Percentiles rank a stretch among this genome's conserved stretches.
Conservation (phyloP, 2,888 invertebrate genomes). For the Coelopa pilipes region DNA sequence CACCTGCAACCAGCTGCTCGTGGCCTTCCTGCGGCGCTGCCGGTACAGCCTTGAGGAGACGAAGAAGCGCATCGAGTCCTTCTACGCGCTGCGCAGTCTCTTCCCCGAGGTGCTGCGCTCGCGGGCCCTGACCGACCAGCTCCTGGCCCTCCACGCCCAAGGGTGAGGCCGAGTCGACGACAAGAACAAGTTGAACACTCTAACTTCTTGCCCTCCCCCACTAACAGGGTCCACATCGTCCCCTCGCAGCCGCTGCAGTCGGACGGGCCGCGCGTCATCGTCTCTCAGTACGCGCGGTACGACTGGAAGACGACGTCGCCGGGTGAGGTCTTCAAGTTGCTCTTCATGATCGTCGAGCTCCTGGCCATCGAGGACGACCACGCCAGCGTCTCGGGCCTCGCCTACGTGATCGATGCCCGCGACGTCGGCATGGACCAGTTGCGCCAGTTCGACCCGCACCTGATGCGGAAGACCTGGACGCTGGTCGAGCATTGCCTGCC, state of each 20-base stretch:
- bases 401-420: conserved; percentile 54
- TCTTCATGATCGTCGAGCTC: conserved; percentile 57
- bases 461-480: conserved; percentile 53
- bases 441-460: conserved; percentile 54
- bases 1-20: conserved; percentile 47
- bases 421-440: conserved; percentile 57
- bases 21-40: conserved; percentile 56
- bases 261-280: conserved; percentile 51
- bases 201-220: conserved; percentile 19
- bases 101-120: conserved; percentile 56
- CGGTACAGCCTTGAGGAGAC: conserved; percentile 55
- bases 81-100: conserved; percentile 51
- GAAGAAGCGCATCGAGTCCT: conserved; percentile 55
- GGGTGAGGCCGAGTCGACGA: conserved; percentile 51
- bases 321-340: conserved; percentile 55
- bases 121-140: conserved; percentile 49
- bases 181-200: background rate
- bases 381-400: conserved; percentile 52
- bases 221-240: conserved; percentile 54
- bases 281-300: conserved; percentile 55
- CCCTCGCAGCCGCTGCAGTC: conserved; percentile 48
- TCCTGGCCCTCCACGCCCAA: conserved; percentile 49
- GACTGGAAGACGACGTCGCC: conserved; percentile 53
- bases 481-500: conserved; percentile 56
- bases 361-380: conserved; percentile 54